phyloP scores from a whole-genome alignment of 2,797 vertebrate genomes.

The Eulemur coronatus region DNA sequence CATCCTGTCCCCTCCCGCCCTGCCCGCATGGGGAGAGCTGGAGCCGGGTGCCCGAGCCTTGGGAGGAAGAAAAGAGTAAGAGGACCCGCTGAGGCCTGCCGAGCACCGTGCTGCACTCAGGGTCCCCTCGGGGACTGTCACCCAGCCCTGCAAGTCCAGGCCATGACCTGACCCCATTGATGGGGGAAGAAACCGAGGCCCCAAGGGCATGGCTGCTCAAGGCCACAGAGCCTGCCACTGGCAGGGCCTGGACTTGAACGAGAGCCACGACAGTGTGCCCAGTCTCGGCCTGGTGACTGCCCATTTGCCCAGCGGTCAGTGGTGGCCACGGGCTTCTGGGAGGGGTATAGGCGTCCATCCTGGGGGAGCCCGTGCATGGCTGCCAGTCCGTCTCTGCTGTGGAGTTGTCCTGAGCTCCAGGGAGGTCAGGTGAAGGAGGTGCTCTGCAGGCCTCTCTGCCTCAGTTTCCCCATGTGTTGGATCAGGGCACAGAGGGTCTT shows the following conservation, averaged over 20 bases:
- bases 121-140: fast-evolving
- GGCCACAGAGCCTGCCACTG: background rate
- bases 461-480: background rate
- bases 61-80: background rate
- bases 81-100: fast-evolving
- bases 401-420: fast-evolving
- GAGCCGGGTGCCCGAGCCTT: fast-evolving
- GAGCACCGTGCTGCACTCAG: fast-evolving
- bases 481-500: background rate
- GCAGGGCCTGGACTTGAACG: background rate
- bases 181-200: background rate
- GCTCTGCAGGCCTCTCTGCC: background rate
- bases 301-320: background rate
- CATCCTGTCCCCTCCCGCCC: background rate
- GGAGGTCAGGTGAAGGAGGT: too few species aligned
- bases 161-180: fast-evolving
- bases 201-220: background rate
- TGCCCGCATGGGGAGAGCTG: fast-evolving
- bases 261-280: background rate
- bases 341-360: fast-evolving
- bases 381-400: fast-evolving
- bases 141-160: fast-evolving
- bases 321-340: background rate
- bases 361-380: background rate
- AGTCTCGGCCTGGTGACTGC: background rate